These are phyloP conservation scores for Smithornis capensis DNA, from an alignment of 2,113 vertebrate genomes.

Conservation along the genomic window DNA sequence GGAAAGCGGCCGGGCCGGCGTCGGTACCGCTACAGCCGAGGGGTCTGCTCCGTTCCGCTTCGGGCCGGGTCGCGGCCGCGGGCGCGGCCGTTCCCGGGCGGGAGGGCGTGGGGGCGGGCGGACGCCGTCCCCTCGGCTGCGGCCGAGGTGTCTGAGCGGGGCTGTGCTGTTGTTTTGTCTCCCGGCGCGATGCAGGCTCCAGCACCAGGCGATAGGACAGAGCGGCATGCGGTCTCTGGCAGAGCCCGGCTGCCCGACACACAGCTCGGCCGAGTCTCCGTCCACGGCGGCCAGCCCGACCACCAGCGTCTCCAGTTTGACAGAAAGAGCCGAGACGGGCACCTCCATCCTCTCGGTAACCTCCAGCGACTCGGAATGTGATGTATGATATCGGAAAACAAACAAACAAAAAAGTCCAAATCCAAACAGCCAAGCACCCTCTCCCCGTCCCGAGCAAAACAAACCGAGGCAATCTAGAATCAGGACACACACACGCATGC, in stretches of 20 bases:
- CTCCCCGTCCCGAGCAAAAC: not conserved
- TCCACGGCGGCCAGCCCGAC: constrained; percentile 97
- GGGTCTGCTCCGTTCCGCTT: not conserved
- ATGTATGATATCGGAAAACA: constrained; percentile 90
- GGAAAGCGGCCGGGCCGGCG: not conserved
- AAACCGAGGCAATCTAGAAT: constrained; percentile 54
- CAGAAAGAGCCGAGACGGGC: constrained; percentile 94
- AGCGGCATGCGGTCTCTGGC: constrained; percentile 96
- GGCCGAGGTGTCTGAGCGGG: constrained; percentile 36
- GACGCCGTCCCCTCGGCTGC: not conserved
- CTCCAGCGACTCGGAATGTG: constrained; percentile 99
- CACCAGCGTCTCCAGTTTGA: constrained; percentile 97
- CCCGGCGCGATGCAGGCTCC: constrained; percentile 83
- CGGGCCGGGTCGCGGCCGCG: not conserved
- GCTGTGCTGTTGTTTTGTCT: constrained; percentile 69
- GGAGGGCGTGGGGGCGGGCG: not conserved
- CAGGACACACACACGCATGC: constrained; percentile 63
- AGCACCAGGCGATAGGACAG: constrained; percentile 98
- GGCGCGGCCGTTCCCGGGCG: not conserved
- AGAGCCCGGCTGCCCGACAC: constrained; percentile 94
- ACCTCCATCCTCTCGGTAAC: constrained; percentile 98
- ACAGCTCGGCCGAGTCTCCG: constrained; percentile 97
- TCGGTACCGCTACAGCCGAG: not conserved
- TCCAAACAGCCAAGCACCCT: constrained; percentile 46
- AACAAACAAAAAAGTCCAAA: constrained; percentile 25